These are phyloP conservation scores for Porites australiensis DNA, from an alignment of 64 coral and sea anemone genomes.

Conservation along the genomic window DNA sequence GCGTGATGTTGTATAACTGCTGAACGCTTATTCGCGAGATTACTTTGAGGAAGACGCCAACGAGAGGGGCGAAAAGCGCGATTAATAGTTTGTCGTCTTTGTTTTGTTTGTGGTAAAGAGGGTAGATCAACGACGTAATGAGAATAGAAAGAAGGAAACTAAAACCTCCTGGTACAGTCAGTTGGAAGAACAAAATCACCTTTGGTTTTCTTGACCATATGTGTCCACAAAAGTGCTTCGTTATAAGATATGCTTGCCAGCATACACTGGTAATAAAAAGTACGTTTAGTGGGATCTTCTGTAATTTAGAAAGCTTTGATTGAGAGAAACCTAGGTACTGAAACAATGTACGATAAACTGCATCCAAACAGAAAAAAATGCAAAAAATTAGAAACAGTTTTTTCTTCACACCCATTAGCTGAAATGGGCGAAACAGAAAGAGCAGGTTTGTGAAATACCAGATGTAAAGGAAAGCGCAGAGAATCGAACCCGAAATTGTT, in stretches of 20 bases:
- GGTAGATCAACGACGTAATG: neutral
- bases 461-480: neutral
- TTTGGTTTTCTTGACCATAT: neutral
- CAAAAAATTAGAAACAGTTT: neutral
- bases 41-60: neutral
- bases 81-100: neutral
- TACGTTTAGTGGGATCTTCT: neutral
- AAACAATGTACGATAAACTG: neutral
- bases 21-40: conserved; percentile 4
- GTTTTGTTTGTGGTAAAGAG: neutral
- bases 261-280: neutral
- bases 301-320: neutral
- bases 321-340: neutral
- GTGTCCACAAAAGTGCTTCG: neutral
- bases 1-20: neutral
- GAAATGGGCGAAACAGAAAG: neutral
- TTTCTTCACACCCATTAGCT: neutral
- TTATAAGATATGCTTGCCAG: neutral
- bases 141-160: neutral
- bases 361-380: neutral
- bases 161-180: neutral
- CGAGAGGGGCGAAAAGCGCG: neutral
- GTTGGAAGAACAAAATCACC: neutral
- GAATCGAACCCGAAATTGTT: neutral
- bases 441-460: neutral